These are phyloP conservation scores for Apostichopus parvimensis DNA, from an alignment of 35 echinoderm and acorn worm species.

Conservation along the genomic window DNA sequence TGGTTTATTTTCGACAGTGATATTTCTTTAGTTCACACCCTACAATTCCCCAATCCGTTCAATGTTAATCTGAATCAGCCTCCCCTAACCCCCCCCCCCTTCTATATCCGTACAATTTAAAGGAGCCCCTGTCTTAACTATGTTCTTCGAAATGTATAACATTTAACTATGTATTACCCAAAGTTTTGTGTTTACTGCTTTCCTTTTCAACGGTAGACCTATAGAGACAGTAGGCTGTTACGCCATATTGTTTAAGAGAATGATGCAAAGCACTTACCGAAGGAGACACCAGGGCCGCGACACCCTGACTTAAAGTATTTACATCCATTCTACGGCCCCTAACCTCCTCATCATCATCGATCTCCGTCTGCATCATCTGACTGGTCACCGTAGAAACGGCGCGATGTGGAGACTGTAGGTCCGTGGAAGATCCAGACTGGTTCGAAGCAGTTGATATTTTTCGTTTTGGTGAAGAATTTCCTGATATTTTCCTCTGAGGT, in stretches of 20 bases:
- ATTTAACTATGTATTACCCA: no score
- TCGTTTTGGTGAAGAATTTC: slow-evolving; percentile 35
- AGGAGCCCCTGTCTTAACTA: no score
- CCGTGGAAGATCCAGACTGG: slow-evolving; percentile 66
- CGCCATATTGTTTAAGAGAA: not conserved
- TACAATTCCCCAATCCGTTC: no score
- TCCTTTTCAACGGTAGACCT: no score
- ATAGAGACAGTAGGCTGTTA: no score
- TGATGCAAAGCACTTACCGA: slow-evolving; percentile 68
- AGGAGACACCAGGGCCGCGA: slow-evolving; percentile 82
- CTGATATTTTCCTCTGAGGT: slow-evolving; percentile 57
- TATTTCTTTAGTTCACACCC: no score
- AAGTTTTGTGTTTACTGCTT: no score
- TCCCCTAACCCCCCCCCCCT: not conserved
- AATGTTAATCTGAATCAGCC: not conserved
- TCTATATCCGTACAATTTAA: not conserved
- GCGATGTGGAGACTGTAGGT: slow-evolving; percentile 58
- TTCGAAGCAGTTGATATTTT: slow-evolving; percentile 63
- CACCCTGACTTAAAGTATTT: slow-evolving; percentile 73
- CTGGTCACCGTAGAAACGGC: slow-evolving; percentile 71
- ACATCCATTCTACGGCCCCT: slow-evolving; percentile 66
- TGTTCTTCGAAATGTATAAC: no score
- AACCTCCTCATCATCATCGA: slow-evolving; percentile 47
- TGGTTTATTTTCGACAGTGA: no score
- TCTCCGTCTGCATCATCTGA: slow-evolving; percentile 29